phyloP scores from a whole-genome alignment of 2,888 invertebrate species.

The Hyposoter dolosus region DNA sequence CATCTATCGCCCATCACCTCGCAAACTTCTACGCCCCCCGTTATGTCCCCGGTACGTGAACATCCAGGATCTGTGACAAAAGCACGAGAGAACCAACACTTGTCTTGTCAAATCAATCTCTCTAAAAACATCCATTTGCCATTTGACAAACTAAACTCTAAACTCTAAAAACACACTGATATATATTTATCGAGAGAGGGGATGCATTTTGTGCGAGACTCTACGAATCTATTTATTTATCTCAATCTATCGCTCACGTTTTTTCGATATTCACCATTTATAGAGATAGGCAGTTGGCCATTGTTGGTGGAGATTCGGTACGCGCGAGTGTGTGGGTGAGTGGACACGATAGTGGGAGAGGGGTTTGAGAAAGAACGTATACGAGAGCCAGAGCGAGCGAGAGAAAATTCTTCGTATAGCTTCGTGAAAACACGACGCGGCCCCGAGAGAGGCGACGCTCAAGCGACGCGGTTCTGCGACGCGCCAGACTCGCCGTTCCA shows the following conservation, averaged over 20 bases:
- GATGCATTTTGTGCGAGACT: not conserved
- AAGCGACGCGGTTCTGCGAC: conserved; percentile 59
- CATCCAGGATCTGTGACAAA: conserved; percentile 62
- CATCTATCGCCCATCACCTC: conserved; percentile 83
- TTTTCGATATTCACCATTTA: not conserved
- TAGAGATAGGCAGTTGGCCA: not conserved
- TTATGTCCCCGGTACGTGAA: conserved; percentile 83
- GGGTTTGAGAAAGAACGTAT: conserved; percentile 5
- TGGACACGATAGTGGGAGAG: conserved; percentile 10
- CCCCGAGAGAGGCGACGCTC: conserved; percentile 55
- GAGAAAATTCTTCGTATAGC: conserved; percentile 23
- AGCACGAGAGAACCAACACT: conserved; percentile 37
- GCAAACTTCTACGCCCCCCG: conserved; percentile 83
- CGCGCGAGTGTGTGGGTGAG: conserved; percentile 45
- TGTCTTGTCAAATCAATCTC: no score
- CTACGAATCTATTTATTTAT: conserved; percentile 8
- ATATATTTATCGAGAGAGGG: no score
- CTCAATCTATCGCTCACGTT: not conserved
- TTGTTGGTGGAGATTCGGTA: not conserved
- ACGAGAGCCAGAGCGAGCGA: not conserved
- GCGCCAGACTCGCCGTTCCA: conserved; percentile 38
- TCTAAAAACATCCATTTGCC: no score
- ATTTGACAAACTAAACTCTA: not conserved
- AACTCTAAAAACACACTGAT: no score
- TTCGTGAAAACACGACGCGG: conserved; percentile 53